Percentiles rank a stretch among this genome's conserved stretches.
Conservation (phyloP, 1,140 invertebrate genomes). For the Scaptomyza pallida region DNA sequence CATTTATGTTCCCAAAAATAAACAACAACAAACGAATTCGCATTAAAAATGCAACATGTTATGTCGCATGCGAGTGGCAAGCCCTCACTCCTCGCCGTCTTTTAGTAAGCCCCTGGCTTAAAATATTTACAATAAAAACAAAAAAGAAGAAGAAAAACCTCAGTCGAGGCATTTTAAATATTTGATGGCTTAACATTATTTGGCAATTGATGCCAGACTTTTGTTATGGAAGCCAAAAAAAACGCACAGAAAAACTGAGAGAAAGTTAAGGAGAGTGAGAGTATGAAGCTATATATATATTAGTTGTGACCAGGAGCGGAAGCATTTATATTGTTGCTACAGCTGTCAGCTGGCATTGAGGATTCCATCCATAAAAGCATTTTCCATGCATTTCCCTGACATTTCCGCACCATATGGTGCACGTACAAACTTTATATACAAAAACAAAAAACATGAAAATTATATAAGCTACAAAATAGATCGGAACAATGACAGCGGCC, state of each 20-base stretch:
- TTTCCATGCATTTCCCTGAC: conserved; percentile 72
- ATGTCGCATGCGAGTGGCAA: conserved; percentile 62
- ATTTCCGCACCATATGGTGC: conserved; percentile 70
- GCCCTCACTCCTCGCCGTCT: not conserved
- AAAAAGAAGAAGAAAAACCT: conserved; percentile 19
- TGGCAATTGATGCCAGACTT: conserved; percentile 60
- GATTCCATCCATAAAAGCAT: conserved; percentile 60
- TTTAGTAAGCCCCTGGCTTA: not conserved
- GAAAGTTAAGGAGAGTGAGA: conserved; percentile 1
- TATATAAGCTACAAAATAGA: conserved; percentile 9
- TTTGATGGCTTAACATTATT: conserved; percentile 71
- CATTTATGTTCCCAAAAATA: conserved; percentile 45
- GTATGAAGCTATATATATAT: conserved; percentile 29
- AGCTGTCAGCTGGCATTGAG: conserved; percentile 62
- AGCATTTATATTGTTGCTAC: conserved; percentile 49
- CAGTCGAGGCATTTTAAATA: conserved; percentile 70
- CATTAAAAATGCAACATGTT: conserved; percentile 79
- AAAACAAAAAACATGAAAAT: conserved; percentile 7
- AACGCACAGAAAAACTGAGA: not conserved
- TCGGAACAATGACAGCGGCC: conserved; percentile 14
- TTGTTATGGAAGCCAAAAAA: not conserved
- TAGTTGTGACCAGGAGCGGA: conserved; percentile 57
- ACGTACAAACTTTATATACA: not conserved
- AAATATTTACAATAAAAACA: not conserved
- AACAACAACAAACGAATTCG: conserved; percentile 38